A percentile compares a stretch with the other conserved stretches of the same genome.
phyloP scores from a whole-genome alignment of 2,888 invertebrate species.

The Drosophila mimetica region DNA sequence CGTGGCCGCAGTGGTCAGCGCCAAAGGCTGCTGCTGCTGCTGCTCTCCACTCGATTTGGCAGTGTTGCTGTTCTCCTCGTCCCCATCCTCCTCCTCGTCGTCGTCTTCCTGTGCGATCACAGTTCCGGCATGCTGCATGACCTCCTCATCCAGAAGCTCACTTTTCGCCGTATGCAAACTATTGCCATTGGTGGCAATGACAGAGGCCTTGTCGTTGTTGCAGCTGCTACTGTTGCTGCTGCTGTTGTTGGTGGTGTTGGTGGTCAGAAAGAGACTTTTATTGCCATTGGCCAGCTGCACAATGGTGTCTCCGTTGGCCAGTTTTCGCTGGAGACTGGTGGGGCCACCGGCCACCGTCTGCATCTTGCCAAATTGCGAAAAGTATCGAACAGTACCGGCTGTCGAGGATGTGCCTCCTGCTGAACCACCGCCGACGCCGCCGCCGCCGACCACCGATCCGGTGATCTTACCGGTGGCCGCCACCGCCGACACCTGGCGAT shows the following conservation, averaged over 20 bases:
- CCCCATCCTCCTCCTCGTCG: neutral
- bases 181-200: conserved; percentile 41
- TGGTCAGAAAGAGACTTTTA: conserved; percentile 53
- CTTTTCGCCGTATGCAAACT: conserved; percentile 20
- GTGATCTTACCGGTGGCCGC: conserved; percentile 22
- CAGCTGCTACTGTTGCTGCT: conserved; percentile 4
- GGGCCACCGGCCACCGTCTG: conserved; percentile 26
- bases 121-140: conserved; percentile 3
- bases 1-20: conserved; percentile 13
- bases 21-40: conserved; percentile 21
- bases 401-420: neutral
- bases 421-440: conserved; percentile 25
- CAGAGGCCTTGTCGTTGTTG: conserved; percentile 19
- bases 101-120: conserved; percentile 3
- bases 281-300: conserved; percentile 61
- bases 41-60: conserved; percentile 8
- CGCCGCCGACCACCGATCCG: neutral
- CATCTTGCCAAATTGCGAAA: conserved; percentile 74
- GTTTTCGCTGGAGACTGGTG: conserved; percentile 28
- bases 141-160: conserved; percentile 37
- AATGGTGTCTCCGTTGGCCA: conserved; percentile 61
- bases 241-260: conserved; percentile 32
- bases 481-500: conserved; percentile 48
- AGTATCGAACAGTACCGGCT: conserved; percentile 67
- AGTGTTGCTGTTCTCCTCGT: conserved; percentile 4